A percentile compares a stretch with the other conserved stretches of the same genome.
phyloP scores from a whole-genome alignment of 2,797 vertebrate species.

The Dicrostonyx torquatus region DNA sequence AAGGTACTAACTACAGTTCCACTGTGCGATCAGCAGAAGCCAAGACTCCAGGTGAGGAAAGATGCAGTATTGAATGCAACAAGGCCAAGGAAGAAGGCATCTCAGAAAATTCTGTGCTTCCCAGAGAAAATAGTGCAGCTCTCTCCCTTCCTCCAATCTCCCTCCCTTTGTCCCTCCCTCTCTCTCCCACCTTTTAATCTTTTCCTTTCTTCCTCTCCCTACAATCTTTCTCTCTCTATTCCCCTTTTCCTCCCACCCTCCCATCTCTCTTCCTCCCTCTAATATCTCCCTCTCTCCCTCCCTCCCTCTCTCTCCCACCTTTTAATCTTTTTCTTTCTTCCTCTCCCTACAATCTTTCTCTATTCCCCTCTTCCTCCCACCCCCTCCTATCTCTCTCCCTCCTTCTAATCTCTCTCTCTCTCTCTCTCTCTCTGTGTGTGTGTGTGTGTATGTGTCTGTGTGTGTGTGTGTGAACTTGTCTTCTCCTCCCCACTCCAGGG shows the following conservation, averaged over 20 bases:
- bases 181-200: too few species aligned
- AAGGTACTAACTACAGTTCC: too few species aligned
- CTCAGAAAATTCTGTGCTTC: neutral
- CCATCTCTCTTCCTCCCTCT: too few species aligned
- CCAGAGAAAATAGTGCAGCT: neutral
- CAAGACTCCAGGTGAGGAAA: neutral
- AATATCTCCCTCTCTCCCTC: neutral
- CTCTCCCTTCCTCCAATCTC: too few species aligned
- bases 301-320: neutral
- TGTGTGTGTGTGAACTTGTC: neutral
- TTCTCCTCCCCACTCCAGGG: neutral
- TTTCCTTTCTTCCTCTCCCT: too few species aligned
- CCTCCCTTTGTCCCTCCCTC: neutral
- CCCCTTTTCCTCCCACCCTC: too few species aligned
- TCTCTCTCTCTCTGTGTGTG: neutral
- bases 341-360: neutral
- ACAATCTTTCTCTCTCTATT: neutral
- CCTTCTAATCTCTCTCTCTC: neutral
- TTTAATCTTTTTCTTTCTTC: too few species aligned
- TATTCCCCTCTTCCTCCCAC: too few species aligned
- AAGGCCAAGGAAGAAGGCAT: neutral
- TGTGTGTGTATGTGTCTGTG: too few species aligned
- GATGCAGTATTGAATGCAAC: accelerated
- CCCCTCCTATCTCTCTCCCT: too few species aligned
- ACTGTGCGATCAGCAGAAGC: neutral